Evolutionary conservation across 2,113 vertebrate species (phyloP).

Genomic region (Chitala chitala): DNA sequence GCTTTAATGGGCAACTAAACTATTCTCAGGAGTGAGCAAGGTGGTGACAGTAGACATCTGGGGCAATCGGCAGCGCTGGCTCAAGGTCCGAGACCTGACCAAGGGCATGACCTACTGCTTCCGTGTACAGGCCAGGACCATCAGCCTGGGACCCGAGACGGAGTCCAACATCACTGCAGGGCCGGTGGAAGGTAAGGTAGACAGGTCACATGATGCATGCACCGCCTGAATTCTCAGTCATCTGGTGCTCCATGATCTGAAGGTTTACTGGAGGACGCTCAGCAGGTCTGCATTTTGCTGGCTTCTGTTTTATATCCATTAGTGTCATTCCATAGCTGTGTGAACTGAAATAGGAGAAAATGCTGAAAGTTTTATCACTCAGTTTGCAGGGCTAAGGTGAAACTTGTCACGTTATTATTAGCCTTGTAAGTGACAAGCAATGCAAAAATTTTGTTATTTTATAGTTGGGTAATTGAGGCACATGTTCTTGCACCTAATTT

Average conservation of each 20-base stretch:
- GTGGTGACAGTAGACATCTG: slow-evolving; percentile 89
- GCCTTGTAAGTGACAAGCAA: not conserved
- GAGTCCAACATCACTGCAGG: slow-evolving; percentile 83
- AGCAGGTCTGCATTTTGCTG: too few relatives aligned
- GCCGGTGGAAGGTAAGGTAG: slow-evolving; percentile 74
- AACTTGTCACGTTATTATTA: not conserved
- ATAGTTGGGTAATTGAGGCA: not conserved
- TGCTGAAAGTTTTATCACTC: not conserved
- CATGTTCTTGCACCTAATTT: not conserved
- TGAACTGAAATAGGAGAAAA: not conserved
- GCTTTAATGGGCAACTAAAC: not conserved
- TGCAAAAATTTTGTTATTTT: not conserved
- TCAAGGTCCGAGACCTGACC: slow-evolving; percentile 85
- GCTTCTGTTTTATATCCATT: not conserved
- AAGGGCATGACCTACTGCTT: slow-evolving; percentile 81
- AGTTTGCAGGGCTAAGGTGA: not conserved
- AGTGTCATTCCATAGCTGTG: not conserved
- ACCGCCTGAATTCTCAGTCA: too few relatives aligned
- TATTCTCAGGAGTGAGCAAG: slow-evolving; percentile 78
- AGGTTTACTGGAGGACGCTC: too few relatives aligned
- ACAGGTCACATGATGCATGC: not conserved
- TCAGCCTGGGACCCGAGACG: slow-evolving; percentile 76
- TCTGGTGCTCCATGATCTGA: too few relatives aligned
- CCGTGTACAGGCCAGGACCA: slow-evolving; percentile 81
- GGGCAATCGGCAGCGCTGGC: slow-evolving; percentile 84